Evolutionary conservation across 2,888 invertebrate genomes (phyloP).

Genomic region (Xiphydria camelus): DNA sequence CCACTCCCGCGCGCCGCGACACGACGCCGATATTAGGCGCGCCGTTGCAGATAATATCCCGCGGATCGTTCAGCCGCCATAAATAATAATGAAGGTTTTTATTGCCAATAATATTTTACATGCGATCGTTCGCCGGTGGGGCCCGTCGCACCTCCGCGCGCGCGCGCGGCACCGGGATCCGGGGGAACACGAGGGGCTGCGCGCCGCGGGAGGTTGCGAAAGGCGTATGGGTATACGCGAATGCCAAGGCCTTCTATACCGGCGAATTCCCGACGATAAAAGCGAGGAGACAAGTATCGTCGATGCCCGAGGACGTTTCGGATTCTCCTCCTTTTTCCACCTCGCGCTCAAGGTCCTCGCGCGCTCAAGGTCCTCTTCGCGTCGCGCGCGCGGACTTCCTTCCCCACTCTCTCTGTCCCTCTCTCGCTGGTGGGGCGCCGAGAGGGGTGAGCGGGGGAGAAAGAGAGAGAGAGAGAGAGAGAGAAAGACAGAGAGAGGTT

Average conservation of each 20-base stretch:
- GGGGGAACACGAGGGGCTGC: too few relatives aligned
- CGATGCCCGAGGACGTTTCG: slow-evolving; percentile 1
- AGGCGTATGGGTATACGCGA: neutral
- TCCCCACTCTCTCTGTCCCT: neutral
- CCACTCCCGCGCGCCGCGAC: neutral
- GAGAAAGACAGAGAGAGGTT: too few relatives aligned
- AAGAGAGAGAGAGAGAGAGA: neutral
- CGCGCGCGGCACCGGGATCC: neutral
- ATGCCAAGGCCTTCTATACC: neutral
- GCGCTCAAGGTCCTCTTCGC: too few relatives aligned
- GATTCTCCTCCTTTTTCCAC: neutral
- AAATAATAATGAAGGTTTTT: slow-evolving; percentile 41
- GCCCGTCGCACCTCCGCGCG: neutral
- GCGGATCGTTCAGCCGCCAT: slow-evolving; percentile 31
- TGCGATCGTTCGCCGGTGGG: slow-evolving; percentile 24
- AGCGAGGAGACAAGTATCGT: slow-evolving; percentile 2
- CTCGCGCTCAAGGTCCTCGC: too few relatives aligned
- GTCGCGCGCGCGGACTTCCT: neutral
- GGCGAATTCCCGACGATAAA: neutral
- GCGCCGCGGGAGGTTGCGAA: slow-evolving; percentile 3
- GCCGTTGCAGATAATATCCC: slow-evolving; percentile 27
- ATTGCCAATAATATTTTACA: slow-evolving; percentile 44
- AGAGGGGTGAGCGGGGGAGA: neutral
- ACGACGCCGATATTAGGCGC: slow-evolving; percentile 12
- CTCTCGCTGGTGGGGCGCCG: neutral